Base-by-base conservation (phyloP, 1,140 invertebrate species). In the Mylabris phalerata region DNA sequence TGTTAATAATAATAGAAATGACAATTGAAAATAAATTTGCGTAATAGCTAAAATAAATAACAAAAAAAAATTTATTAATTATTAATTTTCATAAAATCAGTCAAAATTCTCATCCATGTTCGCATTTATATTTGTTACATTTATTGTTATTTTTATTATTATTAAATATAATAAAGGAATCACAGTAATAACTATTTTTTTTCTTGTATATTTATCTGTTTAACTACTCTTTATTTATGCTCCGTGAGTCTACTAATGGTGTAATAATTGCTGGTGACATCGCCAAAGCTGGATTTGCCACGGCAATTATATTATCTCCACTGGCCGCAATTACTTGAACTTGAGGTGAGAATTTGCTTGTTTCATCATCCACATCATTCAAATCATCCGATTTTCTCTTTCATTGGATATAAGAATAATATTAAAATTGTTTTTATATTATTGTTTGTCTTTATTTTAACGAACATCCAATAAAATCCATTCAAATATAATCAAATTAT, bases 221-320 rank as follows among this genome's bases (percentile, higher is more conserved):
- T 7, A 32, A 5, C 32, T 32, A 32, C 7, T 32, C 32, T 57
- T 54, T 55, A n/a, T 61, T 62, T 55, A 59, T 45, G 62, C 64
- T 56, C 48, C 62, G 57, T 62, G 64, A 39, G 26, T 59, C 51
- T 38, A 61, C 40, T 26, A 68, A 48, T 10, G 67, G 52, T 11
- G 60, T 58, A 47, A 71, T 65, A 19, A 77, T 73, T 13, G 77
- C 76, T 6, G 77, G 63, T 25, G 79, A 80, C 68, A 84, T 75
- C 0, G 80, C 80, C 59, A 92, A 75, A 2, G 89, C 90, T 10
- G 90, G 90, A 79, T 92, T 92, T 6, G 89, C 87, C 2, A 92
- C 89, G 0, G 90, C 90, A 67, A 92, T 92, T 63, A 92, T 92
- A 73, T 90, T 89, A 68, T 88, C 87, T 1, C 88, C 89, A 24